A percentile compares a stretch with the other conserved stretches of the same genome.
Evolutionary conservation across 2,888 invertebrate species (phyloP).

Genomic region (Seira musarum): DNA sequence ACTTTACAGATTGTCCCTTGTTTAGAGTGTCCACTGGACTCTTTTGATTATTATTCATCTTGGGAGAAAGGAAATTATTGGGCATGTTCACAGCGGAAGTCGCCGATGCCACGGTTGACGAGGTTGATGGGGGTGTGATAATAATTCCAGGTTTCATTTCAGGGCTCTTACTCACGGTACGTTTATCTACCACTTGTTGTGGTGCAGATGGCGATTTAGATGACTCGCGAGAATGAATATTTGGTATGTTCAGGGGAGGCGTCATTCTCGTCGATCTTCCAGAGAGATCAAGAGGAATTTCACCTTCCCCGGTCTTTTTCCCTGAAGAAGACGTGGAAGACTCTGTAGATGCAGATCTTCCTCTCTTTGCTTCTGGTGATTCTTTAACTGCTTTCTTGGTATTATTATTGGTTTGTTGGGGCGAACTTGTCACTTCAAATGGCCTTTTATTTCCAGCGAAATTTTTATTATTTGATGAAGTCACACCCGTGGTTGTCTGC

Average conservation of each 20-base stretch:
- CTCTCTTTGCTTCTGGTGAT: conserved; percentile 42
- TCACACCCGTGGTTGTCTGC: not conserved
- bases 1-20: conserved; percentile 45
- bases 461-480: conserved; percentile 41
- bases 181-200: conserved; percentile 25
- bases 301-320: conserved; percentile 32
- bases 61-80: conserved; percentile 40
- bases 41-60: conserved; percentile 37
- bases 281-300: conserved; percentile 62
- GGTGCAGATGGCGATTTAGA: conserved; percentile 44
- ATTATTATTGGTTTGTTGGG: conserved; percentile 37
- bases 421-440: conserved; percentile 33
- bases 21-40: conserved; percentile 23
- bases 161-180: conserved; percentile 32
- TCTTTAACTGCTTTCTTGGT: conserved; percentile 45
- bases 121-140: conserved; percentile 19
- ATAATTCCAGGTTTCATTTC: conserved; percentile 32
- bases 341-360: conserved; percentile 56
- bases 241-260: conserved; percentile 46
- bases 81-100: not conserved
- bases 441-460: conserved; percentile 45
- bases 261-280: conserved; percentile 55
- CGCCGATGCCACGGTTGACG: not conserved
- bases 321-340: conserved; percentile 39
- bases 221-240: conserved; percentile 32